A percentile compares a stretch with the other conserved stretches of the same genome.
phyloP scores from a whole-genome alignment of 2,888 invertebrate genomes.

The Gonocerus acuteangulatus region DNA sequence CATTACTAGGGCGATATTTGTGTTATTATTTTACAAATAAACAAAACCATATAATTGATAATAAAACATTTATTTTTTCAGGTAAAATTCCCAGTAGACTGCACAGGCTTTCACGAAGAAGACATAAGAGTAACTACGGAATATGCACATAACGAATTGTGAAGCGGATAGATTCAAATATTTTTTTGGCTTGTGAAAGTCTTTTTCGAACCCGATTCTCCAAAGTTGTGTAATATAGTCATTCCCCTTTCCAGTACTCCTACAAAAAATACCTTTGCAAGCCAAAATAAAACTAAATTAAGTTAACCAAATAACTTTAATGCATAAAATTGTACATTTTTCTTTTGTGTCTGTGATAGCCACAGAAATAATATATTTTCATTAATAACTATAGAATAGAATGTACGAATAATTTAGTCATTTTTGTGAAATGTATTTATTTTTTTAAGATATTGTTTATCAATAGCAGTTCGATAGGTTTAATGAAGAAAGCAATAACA shows the following conservation, averaged over 20 bases:
- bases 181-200: slow-evolving; percentile 19
- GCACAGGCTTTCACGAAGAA: slow-evolving; percentile 71
- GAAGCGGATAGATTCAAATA: slow-evolving; percentile 40
- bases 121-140: slow-evolving; percentile 75
- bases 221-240: slow-evolving; percentile 4
- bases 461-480: neutral
- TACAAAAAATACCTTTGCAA: slow-evolving; percentile 21
- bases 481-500: neutral
- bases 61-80: no score
- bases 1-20: no score
- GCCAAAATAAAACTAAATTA: slow-evolving; percentile 5
- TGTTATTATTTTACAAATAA: no score
- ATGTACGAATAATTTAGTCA: neutral
- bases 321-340: slow-evolving; percentile 10
- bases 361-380: slow-evolving; percentile 8
- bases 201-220: neutral
- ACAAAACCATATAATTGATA: no score
- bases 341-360: slow-evolving; percentile 15
- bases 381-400: neutral
- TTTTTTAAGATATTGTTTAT: slow-evolving; percentile 3
- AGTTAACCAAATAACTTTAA: slow-evolving; percentile 18
- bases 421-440: slow-evolving; percentile 1
- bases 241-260: neutral
- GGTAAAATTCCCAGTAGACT: slow-evolving; percentile 63
- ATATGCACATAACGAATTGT: slow-evolving; percentile 70